Percentiles rank a stretch among this genome's conserved stretches.
Conservation (phyloP, 2,888 invertebrate species). For the Dryobota labecula region DNA sequence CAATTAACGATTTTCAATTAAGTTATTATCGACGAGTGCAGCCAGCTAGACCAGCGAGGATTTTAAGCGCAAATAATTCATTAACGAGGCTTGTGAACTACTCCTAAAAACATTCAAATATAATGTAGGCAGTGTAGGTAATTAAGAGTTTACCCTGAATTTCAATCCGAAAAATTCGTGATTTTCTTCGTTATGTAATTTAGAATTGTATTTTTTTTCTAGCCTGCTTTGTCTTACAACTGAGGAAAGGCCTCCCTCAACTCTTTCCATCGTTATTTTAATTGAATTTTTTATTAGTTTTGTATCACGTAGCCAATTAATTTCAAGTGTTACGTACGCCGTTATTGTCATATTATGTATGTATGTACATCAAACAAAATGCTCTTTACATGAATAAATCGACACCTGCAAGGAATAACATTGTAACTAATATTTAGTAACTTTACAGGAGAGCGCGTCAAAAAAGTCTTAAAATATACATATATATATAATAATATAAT, state of each 20-base stretch:
- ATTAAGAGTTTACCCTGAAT: background rate
- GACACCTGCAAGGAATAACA: no score
- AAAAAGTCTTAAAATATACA: no score
- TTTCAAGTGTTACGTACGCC: background rate
- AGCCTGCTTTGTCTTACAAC: no score
- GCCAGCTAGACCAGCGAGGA: no score
- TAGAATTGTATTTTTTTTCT: no score
- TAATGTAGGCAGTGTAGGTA: background rate
- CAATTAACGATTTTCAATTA: slow-evolving; percentile 37
- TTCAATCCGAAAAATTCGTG: background rate
- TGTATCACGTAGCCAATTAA: background rate
- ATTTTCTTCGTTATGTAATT: background rate
- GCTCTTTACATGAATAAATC: no score
- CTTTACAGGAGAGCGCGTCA: no score
- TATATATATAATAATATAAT: no score
- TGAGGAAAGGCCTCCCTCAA: no score
- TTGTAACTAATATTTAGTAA: no score
- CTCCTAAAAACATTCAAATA: background rate
- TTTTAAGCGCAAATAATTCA: slow-evolving; percentile 1
- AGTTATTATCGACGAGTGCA: background rate
- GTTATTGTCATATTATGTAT: background rate
- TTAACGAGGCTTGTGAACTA: background rate
- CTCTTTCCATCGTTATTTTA: no score
- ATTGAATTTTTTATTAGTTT: background rate
- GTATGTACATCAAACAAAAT: background rate